These are phyloP conservation scores for Eulemur coronatus DNA, from an alignment of 2,797 vertebrate genomes.

Conservation along the genomic window DNA sequence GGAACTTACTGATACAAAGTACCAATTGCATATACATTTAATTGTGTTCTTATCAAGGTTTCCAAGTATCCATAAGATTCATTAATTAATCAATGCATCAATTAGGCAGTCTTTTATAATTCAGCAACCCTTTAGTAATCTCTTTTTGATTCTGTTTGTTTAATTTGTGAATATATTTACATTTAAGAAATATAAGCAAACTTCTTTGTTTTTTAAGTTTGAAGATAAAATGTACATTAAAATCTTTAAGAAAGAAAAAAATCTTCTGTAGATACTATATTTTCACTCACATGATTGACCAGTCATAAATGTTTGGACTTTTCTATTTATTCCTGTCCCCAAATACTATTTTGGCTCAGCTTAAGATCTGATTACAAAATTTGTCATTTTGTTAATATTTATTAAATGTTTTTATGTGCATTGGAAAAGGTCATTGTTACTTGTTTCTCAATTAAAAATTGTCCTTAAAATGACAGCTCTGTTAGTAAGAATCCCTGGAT, in stretches of 20 bases:
- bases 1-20: not conserved
- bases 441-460: not conserved
- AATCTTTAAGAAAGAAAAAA: not conserved
- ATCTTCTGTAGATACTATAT: not conserved
- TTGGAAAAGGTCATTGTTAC: not conserved
- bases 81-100: not conserved
- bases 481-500: not conserved
- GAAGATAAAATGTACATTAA: not conserved
- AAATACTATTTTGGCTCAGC: not conserved
- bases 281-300: not conserved
- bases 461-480: not conserved
- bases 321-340: rapidly evolving
- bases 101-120: not conserved
- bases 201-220: not conserved
- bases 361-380: not conserved
- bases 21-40: not conserved
- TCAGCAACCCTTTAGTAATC: not conserved
- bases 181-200: not conserved
- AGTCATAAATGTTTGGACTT: not conserved
- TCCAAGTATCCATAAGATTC: not conserved
- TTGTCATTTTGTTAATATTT: not conserved
- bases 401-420: not conserved
- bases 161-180: not conserved
- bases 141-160: not conserved
- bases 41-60: not conserved